Evolutionary conservation across 2,113 vertebrate genomes (phyloP), one percentile per base, ranked within the genome.

Genomic region (Tachuris rubrigastra): DNA sequence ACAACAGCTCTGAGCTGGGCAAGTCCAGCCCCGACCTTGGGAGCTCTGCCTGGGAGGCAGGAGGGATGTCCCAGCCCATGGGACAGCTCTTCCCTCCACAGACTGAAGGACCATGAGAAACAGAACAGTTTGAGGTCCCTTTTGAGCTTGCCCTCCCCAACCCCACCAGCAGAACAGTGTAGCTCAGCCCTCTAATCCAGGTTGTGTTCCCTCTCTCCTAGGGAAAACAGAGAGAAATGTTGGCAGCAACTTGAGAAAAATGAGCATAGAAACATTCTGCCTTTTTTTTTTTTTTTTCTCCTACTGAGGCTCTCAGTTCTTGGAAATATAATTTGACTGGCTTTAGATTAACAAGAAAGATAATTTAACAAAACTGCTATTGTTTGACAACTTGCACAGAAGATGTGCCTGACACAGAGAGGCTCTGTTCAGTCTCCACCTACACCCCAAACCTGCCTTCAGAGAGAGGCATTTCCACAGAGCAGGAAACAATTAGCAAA

Each of bases 81-180:
- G 8, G 41, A 17, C 30, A 67, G 39, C 53, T 85, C 71, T 10
- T 62, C 27, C 37, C 37, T 72, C 49, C 17, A 10, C 74, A 62
- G 13, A 5, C 24, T 24, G 16, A 68, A 49, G 65, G 2, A n/a
- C n/a, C 49, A 8, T 1, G 6, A 66, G 16, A 30, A 62, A 35
- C 1, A 23, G 33, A 28, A 60, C 60, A 17, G 37, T 9, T 35
- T 67, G 7, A 2, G 4, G 12, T 66, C 16, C 28, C 49, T 88
- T 69, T 17, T 11, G 28, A 73, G 65, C n/a, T 7, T 2, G 16
- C 55, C 22, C 44, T 82, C 35, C 58, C 58, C 47, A 18, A 9
- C 30, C 8, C 5, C 41, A 11, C 0, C 0, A 42, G 27, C 65
- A 76, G 49, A 80, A 20, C 2, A 1, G 21, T 7, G 23, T 0